Evolutionary conservation across 2,797 vertebrate genomes (phyloP), one percentile per base, ranked within the genome.

Genomic region (Alosa sapidissima): DNA sequence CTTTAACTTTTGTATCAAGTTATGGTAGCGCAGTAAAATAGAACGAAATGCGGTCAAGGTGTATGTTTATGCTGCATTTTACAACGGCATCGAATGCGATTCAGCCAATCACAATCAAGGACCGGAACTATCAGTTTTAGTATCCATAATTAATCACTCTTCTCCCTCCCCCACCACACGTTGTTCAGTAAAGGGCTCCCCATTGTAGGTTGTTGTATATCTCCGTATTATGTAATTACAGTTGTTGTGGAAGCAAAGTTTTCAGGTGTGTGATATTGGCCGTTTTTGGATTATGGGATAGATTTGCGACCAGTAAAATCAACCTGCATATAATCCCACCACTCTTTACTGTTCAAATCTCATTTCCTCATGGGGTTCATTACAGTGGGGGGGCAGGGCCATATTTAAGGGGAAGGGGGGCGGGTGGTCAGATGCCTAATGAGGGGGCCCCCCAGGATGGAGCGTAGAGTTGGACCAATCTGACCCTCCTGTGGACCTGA

Each of bases 401-500:
- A 2, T 8, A 21, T 78, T 72, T 75, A 33, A 45, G 72, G 33
- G 10, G 24, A 8, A 14, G 62, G 65, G 51, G 41, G 60, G 3
- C 3, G 47, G 49, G 24, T 72, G 19, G 11, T 84, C 41, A 45
- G 83, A 81, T 81, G 85, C 83, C 81, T 90, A 90, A 90, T 88
- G 88, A 89, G 86, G 88, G 82, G 83, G 84, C n/a, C 85, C 89
- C 84, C 84, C 48, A 62, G 52, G 85, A 49, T 19, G 72, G 84
- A 82, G 72, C 84, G 60, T 84, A 82, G 85, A 82, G 83, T 81
- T 47, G 24, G 81, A 86, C 87, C 72, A 84, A 82, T 33, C 83
- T 90, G 88, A 88, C 88, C 84, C 81, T 86, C 86, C 89, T 75
- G 51, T 85, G 84, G 81, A 85, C 87, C 87, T 89, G 88, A 86